These are phyloP conservation scores for Dolichomitus sp. DNA, from an alignment of 2,888 invertebrate genomes.

Conservation along the genomic window DNA sequence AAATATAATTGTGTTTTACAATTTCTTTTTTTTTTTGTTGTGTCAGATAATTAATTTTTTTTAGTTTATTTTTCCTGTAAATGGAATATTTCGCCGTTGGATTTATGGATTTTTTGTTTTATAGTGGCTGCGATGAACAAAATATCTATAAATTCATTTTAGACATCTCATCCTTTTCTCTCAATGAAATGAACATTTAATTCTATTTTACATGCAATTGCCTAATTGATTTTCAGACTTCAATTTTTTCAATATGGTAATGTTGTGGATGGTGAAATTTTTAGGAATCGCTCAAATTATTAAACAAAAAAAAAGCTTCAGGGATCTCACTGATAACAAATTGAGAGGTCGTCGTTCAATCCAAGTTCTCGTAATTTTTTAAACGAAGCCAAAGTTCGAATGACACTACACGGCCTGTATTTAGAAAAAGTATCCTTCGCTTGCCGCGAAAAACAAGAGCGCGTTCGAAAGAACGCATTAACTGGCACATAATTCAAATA, in stretches of 20 bases:
- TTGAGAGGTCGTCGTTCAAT: slow-evolving; percentile 46
- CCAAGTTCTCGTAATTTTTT: not conserved
- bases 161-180: too few species aligned
- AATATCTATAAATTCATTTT: too few species aligned
- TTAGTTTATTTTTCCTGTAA: too few species aligned
- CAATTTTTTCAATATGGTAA: too few species aligned
- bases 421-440: slow-evolving; percentile 12
- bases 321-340: slow-evolving; percentile 45
- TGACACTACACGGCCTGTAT: slow-evolving; percentile 33
- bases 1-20: slow-evolving; percentile 18
- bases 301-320: slow-evolving; percentile 18
- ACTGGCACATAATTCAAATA: slow-evolving; percentile 18
- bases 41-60: too few species aligned
- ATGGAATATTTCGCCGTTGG: too few species aligned
- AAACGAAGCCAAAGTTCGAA: slow-evolving; percentile 11
- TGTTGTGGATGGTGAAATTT: too few species aligned
- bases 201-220: too few species aligned
- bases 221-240: too few species aligned
- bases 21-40: not conserved
- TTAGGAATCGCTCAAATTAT: not conserved
- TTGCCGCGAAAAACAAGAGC: slow-evolving; percentile 17
- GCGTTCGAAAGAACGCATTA: slow-evolving; percentile 4
- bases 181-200: too few species aligned
- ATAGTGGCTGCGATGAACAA: too few species aligned
- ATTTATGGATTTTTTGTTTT: too few species aligned